Base-by-base conservation (phyloP, 2,113 vertebrate genomes). In the Gymnobelideus leadbeateri region DNA sequence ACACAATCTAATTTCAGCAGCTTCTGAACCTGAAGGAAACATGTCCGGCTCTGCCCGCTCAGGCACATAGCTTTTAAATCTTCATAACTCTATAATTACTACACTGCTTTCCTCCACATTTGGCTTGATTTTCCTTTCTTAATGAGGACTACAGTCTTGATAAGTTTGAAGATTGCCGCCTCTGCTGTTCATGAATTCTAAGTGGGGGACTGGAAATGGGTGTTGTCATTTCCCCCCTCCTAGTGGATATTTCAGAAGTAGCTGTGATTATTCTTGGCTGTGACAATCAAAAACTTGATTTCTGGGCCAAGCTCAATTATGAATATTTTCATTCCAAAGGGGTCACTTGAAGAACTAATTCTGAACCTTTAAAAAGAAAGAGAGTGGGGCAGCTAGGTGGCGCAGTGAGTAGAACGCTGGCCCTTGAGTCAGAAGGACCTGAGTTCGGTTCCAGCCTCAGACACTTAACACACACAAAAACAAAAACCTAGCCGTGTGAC, bases 71-170 rank as follows among this genome's bases (percentile, higher is more conserved):
- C 96, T 97, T 98, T 98, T 97, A 98, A 97, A 97, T 98, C 97
- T 97, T 98, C 97, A 94, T 97, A 97, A 97, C 96, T 98, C 98
- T 97, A 93, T 98, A 98, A 98, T 98, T 98, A 97, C 97, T 95
- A 96, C 96, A 96, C 95, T 47, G 94, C 97, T 98, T 98, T 97
- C 97, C 96, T 97, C 97, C 96, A 97, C 96, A 98, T 97, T 96
- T 98, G 97, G 97, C 97, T 98, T 96, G 92, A 96, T 97, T 98
- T 97, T 95, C 97, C 97, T 98, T 97, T 97, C 98, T 98, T 98
- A 98, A 98, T 98, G 98, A 98, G 96, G 95, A 96, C 96, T 94
- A 91, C 97, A 92, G 96, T 98, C 96, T 97, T 97, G 97, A 98
- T 98, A 95, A 97, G 96, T 97, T 96, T 96, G 94, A 97, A 97